These are phyloP conservation scores for Gasterosteus aculeatus DNA, from an alignment of 2,113 vertebrate species.

Conservation along the genomic window DNA sequence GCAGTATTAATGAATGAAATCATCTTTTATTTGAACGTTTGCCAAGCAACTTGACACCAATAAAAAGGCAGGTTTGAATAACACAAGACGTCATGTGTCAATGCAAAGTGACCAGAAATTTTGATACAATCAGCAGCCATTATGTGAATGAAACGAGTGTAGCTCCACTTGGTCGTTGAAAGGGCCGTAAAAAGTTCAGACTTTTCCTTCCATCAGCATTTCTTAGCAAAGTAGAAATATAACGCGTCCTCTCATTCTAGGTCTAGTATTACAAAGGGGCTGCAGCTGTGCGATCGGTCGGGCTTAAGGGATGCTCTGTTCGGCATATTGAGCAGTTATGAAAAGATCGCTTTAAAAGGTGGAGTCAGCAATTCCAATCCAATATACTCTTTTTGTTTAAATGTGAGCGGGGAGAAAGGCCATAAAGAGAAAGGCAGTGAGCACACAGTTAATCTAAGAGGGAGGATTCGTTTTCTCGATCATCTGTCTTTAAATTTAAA, in stretches of 20 bases:
- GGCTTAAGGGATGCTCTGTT: slow-evolving; percentile 22
- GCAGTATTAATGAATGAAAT: slow-evolving; percentile 49
- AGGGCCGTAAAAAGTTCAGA: slow-evolving; percentile 56
- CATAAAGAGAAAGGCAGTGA: background rate
- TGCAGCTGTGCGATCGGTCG: slow-evolving; percentile 36
- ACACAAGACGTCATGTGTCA: slow-evolving; percentile 63
- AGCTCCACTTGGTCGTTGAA: slow-evolving; percentile 58
- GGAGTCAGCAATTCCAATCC: background rate
- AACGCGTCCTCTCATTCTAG: slow-evolving; percentile 44
- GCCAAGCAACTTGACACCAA: slow-evolving; percentile 69
- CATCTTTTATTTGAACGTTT: slow-evolving; percentile 69
- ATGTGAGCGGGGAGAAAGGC: background rate
- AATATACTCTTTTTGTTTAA: background rate
- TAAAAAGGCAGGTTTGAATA: slow-evolving; percentile 72
- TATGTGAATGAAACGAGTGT: slow-evolving; percentile 48
- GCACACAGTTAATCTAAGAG: background rate
- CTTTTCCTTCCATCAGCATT: slow-evolving; percentile 15
- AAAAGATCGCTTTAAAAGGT: slow-evolving; percentile 13
- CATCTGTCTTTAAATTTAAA: slow-evolving; percentile 3
- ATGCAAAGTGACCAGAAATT: slow-evolving; percentile 63
- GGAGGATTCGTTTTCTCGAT: background rate
- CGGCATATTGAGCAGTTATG: slow-evolving; percentile 4
- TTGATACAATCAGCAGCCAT: slow-evolving; percentile 33
- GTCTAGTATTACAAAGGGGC: slow-evolving; percentile 38
- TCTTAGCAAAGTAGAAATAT: slow-evolving; percentile 69